These are phyloP conservation scores for Dendropsophus ebraccatus DNA, from an alignment of 2,113 vertebrate species.

Conservation along the genomic window DNA sequence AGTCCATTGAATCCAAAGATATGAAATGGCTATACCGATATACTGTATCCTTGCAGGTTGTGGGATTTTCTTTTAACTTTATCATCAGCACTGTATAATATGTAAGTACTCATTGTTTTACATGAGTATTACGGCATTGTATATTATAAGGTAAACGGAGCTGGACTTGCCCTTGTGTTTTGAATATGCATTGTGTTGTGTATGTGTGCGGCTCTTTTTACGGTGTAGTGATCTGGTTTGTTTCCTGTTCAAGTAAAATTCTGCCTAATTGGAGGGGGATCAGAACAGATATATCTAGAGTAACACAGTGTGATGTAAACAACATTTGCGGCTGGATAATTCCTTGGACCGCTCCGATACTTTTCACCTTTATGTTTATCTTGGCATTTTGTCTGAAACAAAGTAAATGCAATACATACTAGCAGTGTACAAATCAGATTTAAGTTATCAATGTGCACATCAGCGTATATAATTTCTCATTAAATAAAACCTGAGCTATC, in stretches of 20 bases:
- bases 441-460: background rate
- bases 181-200: background rate
- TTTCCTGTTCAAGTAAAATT: slow-evolving; percentile 54
- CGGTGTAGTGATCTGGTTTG: slow-evolving; percentile 25
- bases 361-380: background rate
- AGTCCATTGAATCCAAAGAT: too few relatives aligned
- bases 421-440: background rate
- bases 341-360: background rate
- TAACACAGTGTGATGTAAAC: slow-evolving; percentile 38
- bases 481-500: background rate
- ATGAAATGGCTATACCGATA: background rate
- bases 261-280: slow-evolving; percentile 60
- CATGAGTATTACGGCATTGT: background rate
- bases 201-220: background rate
- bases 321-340: background rate
- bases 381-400: background rate
- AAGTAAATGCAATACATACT: background rate
- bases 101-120: background rate
- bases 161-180: background rate
- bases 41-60: background rate
- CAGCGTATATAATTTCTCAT: background rate
- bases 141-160: background rate
- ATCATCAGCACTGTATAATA: background rate
- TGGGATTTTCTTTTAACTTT: background rate
- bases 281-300: slow-evolving; percentile 62